These are phyloP conservation scores for Carterocephalus palaemon DNA, from an alignment of 2,888 invertebrate species.

Conservation along the genomic window DNA sequence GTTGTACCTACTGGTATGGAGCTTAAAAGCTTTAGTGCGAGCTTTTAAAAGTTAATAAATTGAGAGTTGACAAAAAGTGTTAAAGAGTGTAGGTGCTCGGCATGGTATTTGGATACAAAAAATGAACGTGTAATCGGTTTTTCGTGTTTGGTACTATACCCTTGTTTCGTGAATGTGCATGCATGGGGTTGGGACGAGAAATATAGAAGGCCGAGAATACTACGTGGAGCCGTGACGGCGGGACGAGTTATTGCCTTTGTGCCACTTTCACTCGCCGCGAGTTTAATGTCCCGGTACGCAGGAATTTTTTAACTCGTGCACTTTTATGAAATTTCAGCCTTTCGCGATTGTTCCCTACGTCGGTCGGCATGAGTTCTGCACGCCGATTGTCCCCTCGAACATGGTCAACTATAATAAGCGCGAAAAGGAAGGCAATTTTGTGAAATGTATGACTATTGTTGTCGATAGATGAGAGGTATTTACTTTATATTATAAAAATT, in stretches of 20 bases:
- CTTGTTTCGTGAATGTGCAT: slow-evolving; percentile 48
- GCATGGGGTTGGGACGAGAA: slow-evolving; percentile 26
- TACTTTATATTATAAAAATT: too few species aligned
- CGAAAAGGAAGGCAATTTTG: not conserved
- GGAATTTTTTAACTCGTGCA: slow-evolving; percentile 68
- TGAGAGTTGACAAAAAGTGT: slow-evolving; percentile 53
- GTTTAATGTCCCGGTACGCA: slow-evolving; percentile 67
- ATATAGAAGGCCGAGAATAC: slow-evolving; percentile 43
- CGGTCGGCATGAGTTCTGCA: slow-evolving; percentile 39
- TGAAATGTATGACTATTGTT: not conserved
- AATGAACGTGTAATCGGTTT: slow-evolving; percentile 67
- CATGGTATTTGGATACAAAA: slow-evolving; percentile 56
- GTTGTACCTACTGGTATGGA: slow-evolving; percentile 32
- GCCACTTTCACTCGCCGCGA: slow-evolving; percentile 65
- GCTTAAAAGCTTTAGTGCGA: slow-evolving; percentile 50
- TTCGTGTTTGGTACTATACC: slow-evolving; percentile 66
- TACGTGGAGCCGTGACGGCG: slow-evolving; percentile 55
- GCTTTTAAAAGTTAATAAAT: slow-evolving; percentile 67
- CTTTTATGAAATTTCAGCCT: slow-evolving; percentile 68
- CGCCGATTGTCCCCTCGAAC: slow-evolving; percentile 46
- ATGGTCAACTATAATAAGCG: not conserved
- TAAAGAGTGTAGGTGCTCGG: slow-evolving; percentile 51
- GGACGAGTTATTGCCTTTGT: slow-evolving; percentile 73
- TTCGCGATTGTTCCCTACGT: slow-evolving; percentile 57
- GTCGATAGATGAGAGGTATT: too few species aligned